Conservation (phyloP, 2,113 vertebrate species). For the Odontesthes bonariensis region DNA sequence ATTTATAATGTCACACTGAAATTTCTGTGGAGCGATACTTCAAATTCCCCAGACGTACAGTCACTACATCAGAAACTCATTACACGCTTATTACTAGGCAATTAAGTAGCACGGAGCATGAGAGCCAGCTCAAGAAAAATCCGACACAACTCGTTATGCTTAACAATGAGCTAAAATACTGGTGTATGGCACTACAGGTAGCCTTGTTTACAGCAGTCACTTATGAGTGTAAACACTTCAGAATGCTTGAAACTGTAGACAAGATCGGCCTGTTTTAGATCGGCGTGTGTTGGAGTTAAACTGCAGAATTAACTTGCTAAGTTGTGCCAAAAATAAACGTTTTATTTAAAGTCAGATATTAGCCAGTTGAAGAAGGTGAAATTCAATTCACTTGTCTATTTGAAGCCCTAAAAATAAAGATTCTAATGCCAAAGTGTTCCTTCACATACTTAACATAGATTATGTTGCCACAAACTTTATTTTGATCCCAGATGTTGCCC, state of each 20-base stretch:
- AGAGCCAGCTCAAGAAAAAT: constrained; percentile 45
- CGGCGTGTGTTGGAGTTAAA: not conserved
- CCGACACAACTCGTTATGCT: constrained; percentile 23
- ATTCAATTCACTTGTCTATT: not conserved
- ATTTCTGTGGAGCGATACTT: constrained; percentile 56
- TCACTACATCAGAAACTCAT: constrained; percentile 70
- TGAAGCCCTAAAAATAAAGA: constrained; percentile 6
- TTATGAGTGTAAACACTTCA: constrained; percentile 5
- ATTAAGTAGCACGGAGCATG: constrained; percentile 56
- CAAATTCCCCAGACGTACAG: constrained; percentile 60
- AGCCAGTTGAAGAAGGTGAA: not conserved
- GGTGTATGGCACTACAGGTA: constrained; percentile 6
- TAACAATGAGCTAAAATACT: constrained; percentile 41
- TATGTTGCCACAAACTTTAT: not conserved
- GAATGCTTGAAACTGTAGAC: constrained; percentile 2
- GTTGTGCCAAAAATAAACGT: constrained; percentile 27
- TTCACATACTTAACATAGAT: not conserved
- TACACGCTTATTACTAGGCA: constrained; percentile 71
- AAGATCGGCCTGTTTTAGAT: not conserved
- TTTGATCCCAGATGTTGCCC: not conserved
- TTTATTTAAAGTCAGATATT: constrained; percentile 25
- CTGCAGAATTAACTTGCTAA: constrained; percentile 15
- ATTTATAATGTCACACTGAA: constrained; percentile 59
- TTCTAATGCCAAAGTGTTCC: too few species aligned
- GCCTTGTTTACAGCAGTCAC: constrained; percentile 10